Conservation (phyloP, 2,113 vertebrate species). For the Mirounga angustirostris region DNA sequence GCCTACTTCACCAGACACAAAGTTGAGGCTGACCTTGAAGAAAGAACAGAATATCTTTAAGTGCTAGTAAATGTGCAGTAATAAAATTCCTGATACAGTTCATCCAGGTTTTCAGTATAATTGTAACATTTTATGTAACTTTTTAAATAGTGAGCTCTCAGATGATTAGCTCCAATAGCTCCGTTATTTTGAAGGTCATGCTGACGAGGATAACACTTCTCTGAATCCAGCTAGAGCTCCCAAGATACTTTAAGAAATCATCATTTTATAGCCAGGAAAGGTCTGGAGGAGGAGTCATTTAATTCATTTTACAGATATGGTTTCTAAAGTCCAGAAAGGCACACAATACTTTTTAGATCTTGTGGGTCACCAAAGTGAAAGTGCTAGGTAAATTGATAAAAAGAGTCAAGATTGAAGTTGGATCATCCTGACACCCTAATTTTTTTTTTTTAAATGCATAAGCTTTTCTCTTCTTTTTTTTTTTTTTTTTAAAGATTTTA, state of each 20-base stretch:
- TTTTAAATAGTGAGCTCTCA: neutral
- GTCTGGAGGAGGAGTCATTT: neutral
- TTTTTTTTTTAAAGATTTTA: too few relatives aligned
- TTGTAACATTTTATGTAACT: slow-evolving; percentile 1
- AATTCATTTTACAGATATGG: neutral
- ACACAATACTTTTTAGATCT: neutral
- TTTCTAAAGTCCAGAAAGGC: neutral
- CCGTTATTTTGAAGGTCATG: neutral
- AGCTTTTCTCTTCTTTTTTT: too few relatives aligned
- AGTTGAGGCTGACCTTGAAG: neutral
- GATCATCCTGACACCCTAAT: neutral
- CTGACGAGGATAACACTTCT: neutral
- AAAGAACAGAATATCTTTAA: neutral
- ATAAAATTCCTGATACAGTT: neutral
- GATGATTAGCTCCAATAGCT: neutral
- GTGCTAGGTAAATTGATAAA: neutral
- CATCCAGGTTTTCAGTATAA: neutral
- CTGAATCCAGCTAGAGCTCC: neutral
- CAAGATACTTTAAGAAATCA: neutral
- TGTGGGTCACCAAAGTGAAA: neutral
- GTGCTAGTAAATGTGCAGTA: neutral
- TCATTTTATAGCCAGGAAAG: neutral
- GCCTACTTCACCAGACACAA: neutral
- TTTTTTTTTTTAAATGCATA: neutral
- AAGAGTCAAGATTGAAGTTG: neutral